Evolutionary conservation across 2,113 vertebrate genomes (phyloP).

Genomic region (Halichoerus grypus): DNA sequence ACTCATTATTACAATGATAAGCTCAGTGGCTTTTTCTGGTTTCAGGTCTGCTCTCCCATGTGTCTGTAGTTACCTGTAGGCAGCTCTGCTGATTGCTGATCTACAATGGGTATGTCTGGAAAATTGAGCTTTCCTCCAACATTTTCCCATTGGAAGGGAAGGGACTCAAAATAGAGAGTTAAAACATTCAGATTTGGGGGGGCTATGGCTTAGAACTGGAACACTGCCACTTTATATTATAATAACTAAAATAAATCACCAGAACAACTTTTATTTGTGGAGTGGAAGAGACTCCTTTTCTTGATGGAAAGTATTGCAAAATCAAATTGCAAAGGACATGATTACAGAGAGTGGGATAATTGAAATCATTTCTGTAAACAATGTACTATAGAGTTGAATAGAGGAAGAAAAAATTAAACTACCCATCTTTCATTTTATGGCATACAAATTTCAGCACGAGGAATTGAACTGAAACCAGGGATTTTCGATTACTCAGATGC

Average conservation of each 20-base stretch:
- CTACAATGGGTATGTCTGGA: neutral
- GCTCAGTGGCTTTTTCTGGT: neutral
- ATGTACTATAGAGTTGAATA: neutral
- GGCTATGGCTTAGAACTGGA: neutral
- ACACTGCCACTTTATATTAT: neutral
- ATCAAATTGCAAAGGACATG: neutral
- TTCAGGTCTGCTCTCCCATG: neutral
- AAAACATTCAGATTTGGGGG: neutral
- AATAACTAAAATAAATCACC: slow-evolving; percentile 16
- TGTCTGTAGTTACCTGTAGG: neutral
- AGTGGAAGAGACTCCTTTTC: neutral
- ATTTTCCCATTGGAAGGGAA: neutral
- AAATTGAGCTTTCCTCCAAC: neutral
- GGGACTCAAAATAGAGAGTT: neutral
- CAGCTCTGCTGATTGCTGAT: neutral
- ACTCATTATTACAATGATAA: neutral
- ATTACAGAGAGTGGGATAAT: neutral
- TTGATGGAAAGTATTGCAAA: neutral
- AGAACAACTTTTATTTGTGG: neutral
- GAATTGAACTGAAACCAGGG: neutral
- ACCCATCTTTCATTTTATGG: neutral
- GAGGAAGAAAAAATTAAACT: neutral
- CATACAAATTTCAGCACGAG: neutral
- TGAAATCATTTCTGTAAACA: slow-evolving; percentile 10
- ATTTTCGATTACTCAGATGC: slow-evolving; percentile 32